Evolutionary conservation across 1,140 invertebrate species (phyloP), one percentile per base, ranked within the genome.

Genomic region (Lordiphosa clarofinis): DNA sequence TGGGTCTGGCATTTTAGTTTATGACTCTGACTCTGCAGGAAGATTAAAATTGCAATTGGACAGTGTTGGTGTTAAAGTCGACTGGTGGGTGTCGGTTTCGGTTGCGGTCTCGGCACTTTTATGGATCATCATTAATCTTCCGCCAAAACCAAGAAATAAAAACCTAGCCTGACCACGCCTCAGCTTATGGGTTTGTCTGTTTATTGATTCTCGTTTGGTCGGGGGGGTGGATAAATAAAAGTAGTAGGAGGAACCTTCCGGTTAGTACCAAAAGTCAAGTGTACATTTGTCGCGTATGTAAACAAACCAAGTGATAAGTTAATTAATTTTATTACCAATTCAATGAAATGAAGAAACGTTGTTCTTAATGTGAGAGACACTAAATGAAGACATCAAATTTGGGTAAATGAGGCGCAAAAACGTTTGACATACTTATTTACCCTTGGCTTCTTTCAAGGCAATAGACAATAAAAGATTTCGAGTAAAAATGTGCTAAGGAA

Each of bases 91-190:
- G 46, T 36, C 9, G 11, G 31, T 31, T 9, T 31, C n/a, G n/a
- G 19, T 33, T 28, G 15, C 24, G 37, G 63, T 67, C 75, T 71
- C 38, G 71, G 58, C 53, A 42, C 43, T 59, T 56, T 63, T 52
- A 71, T 54, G 35, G 52, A 43, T 4, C 48, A 54, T 64, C 75
- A 75, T 75, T 82, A 75, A 75, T 81, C 67, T 63, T 67, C 56
- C 56, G 42, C 54, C 76, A 59, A 42, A 65, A 39, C 28, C 58
- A 49, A 48, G 48, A 55, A 54, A 31, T 39, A 9, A 42, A 42
- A 43, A 24, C 19, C 5, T 1, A 73, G 64, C 66, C 21, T 42
- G 21, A 52, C 63, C 74, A 54, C 74, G 66, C 75, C 70, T 57
- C 39, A 10, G 42, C 47, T 50, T 46, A 15, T 43, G 50, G 19